These are phyloP conservation scores for Zaprionus lineosus DNA, from an alignment of 2,888 invertebrate genomes.

Conservation along the genomic window DNA sequence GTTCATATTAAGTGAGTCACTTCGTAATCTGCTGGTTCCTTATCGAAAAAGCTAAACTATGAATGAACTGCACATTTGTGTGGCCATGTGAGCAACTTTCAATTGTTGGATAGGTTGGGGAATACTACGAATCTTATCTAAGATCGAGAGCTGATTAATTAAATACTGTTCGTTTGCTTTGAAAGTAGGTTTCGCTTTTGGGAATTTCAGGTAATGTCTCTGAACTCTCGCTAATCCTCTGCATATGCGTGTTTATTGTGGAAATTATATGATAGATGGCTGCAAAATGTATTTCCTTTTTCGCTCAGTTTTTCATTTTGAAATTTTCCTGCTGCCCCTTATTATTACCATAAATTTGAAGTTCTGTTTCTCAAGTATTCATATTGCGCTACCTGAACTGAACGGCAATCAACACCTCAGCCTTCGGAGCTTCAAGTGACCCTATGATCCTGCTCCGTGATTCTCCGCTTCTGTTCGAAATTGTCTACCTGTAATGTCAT, in stretches of 20 bases:
- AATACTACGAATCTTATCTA: conserved; percentile 18
- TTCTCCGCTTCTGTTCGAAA: neutral
- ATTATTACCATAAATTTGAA: conserved; percentile 57
- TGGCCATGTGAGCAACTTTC: neutral
- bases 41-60: conserved; percentile 28
- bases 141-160: no score
- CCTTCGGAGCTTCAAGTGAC: neutral
- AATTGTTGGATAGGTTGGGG: conserved; percentile 45
- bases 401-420: conserved; percentile 42
- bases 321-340: conserved; percentile 38
- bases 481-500: conserved; percentile 43
- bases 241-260: conserved; percentile 4
- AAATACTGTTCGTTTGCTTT: no score
- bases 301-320: conserved; percentile 39
- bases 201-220: conserved; percentile 14
- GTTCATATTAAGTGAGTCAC: conserved; percentile 37
- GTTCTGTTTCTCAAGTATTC: conserved; percentile 25
- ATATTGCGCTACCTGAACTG: conserved; percentile 46
- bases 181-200: neutral
- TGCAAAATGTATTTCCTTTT: neutral
- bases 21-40: conserved; percentile 12
- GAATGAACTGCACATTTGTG: neutral
- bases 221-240: conserved; percentile 20
- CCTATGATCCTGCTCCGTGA: conserved; percentile 16
- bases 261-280: neutral